Base-by-base conservation (phyloP, 2,888 invertebrate genomes). In the Monochamus alternatus region DNA sequence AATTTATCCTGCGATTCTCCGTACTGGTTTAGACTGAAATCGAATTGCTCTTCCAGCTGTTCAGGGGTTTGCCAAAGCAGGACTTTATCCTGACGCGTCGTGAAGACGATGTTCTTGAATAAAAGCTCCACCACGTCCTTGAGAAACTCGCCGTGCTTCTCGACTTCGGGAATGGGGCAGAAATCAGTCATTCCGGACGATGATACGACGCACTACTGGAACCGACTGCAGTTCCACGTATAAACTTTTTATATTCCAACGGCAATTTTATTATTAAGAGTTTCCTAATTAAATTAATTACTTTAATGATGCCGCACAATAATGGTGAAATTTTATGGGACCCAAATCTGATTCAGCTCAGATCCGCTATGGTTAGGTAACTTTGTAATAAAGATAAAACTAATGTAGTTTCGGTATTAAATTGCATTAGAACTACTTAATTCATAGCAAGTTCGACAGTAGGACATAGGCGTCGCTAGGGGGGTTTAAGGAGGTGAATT, bases 1-100 rank as follows among this genome's bases (percentile, higher is more conserved):
- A 92, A 83, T 62, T 87, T 85, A 2, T 90, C 88, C 51, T 91
- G 89, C 30, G 81, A 81, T 72, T 87, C 86, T 58, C 89, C 89
- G 60, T 83, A 83, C 60, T 90, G 89, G 4, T 82, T 81, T 9
- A 90, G 80, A 43, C 86, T 82, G 78, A 90, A 88, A 79, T 89
- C 88, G 73, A 91, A 87, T 44, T 89, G 85, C 71, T 89, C 82
- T 73, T 85, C 81, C 65, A 92, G 82, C 51, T 90, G 88, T 52
- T 88, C 86, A 0, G 92, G 91, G 59, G 89, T 89, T 80, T 89
- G 88, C 89, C 91, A 92, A 71, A 90, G 87, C 8, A 90, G 85
- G 2, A 92, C 91, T 76, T 89, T 89, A 78, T 88, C 88, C 55
- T 87, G 85, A 59, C 87, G 84, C 0, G 86, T 87, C 14, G 89